phyloP scores from a whole-genome alignment of 1,140 invertebrate species.

The Gryon sp. region DNA sequence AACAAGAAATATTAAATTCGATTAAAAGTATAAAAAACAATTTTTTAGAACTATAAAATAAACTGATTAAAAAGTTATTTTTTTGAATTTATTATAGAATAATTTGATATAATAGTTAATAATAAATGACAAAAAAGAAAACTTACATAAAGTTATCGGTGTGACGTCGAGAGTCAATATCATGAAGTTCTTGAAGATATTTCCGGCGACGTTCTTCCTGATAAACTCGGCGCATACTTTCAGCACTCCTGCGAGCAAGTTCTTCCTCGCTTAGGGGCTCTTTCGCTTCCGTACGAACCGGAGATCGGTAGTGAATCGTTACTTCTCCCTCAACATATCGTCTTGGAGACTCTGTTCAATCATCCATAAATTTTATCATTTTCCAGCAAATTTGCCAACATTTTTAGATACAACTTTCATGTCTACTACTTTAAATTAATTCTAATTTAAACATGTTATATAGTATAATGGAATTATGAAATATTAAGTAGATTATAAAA shows the following conservation, averaged over 20 bases:
- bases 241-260: constrained; percentile 89
- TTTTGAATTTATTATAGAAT: too few species aligned
- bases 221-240: constrained; percentile 93
- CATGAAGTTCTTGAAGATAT: constrained; percentile 92
- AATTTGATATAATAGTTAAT: too few species aligned
- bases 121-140: background rate
- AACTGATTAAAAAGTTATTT: too few species aligned
- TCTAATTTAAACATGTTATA: too few species aligned
- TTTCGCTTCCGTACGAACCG: constrained; percentile 90
- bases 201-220: constrained; percentile 92
- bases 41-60: too few species aligned
- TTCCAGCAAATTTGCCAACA: too few species aligned
- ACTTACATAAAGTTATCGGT: constrained; percentile 92
- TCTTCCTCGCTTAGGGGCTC: constrained; percentile 90
- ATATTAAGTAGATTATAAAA: too few species aligned
- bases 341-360: constrained; percentile 86
- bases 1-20: constrained; percentile 23
- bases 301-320: constrained; percentile 94
- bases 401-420: too few species aligned
- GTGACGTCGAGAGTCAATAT: constrained; percentile 93
- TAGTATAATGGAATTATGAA: too few species aligned
- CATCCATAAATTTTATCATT: too few species aligned
- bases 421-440: too few species aligned
- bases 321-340: constrained; percentile 94
- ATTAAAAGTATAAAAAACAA: background rate